phyloP scores from a whole-genome alignment of 2,113 vertebrate species.

The Lichenostomus cassidix region DNA sequence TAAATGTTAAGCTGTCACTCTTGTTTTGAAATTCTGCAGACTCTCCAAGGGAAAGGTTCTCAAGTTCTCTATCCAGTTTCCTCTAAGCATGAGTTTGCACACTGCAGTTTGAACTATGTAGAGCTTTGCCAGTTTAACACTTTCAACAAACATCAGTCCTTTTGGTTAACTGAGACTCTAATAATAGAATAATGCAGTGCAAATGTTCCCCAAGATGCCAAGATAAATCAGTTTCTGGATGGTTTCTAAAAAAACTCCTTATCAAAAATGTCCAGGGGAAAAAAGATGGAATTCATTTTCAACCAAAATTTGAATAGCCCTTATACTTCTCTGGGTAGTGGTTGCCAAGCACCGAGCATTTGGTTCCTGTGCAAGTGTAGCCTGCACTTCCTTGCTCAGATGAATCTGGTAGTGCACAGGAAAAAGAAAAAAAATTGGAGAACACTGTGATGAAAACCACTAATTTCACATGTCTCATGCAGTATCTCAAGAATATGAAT shows the following conservation, averaged over 20 bases:
- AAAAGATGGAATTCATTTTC: not conserved
- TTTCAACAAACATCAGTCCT: not conserved
- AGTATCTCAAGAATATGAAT: not conserved
- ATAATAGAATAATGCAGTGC: not conserved
- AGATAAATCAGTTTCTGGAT: not conserved
- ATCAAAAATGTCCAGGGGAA: not conserved
- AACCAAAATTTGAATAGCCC: not conserved
- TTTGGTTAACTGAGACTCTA: not conserved
- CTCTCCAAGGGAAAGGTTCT: not conserved
- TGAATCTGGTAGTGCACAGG: not conserved
- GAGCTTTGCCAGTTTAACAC: not conserved
- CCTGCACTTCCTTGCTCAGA: not conserved
- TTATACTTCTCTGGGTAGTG: not conserved
- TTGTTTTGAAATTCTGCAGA: not conserved
- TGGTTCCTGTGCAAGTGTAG: not conserved
- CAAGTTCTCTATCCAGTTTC: not conserved
- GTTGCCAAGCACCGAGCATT: not conserved
- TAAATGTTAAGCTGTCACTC: not conserved
- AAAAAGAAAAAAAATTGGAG: not conserved
- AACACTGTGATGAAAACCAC: not conserved
- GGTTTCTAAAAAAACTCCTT: not conserved
- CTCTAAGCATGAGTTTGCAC: not conserved
- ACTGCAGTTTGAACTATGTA: not conserved
- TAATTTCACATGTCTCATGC: not conserved
- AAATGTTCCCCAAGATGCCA: not conserved